phyloP scores from a whole-genome alignment of 2,797 vertebrate genomes.

The Nyctibius grandis region DNA sequence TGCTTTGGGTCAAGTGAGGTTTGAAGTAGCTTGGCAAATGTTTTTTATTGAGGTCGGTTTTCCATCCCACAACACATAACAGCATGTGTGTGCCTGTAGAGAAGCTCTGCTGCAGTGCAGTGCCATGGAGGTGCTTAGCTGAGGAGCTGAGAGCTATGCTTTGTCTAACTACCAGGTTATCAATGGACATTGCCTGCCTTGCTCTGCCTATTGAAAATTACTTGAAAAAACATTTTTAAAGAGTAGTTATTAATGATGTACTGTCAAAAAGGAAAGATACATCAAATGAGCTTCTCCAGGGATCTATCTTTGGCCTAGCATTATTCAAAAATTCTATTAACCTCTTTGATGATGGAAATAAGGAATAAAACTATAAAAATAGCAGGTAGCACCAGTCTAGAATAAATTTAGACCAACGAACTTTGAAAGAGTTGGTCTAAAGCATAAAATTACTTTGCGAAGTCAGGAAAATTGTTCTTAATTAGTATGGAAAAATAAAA shows the following conservation, averaged over 20 bases:
- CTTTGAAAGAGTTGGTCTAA: background rate
- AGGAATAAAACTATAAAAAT: background rate
- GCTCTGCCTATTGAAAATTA: background rate
- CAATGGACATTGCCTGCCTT: background rate
- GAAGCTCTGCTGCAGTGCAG: background rate
- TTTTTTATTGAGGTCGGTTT: background rate
- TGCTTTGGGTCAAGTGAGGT: background rate
- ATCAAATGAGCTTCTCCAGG: background rate
- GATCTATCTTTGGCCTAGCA: background rate
- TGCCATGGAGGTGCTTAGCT: background rate
- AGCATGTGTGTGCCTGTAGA: background rate
- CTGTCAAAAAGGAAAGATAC: background rate
- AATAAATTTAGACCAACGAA: background rate
- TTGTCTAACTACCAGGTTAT: background rate
- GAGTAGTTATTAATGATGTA: background rate
- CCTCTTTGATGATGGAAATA: constrained; percentile 5
- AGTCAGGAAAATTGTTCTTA: background rate
- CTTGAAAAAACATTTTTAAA: constrained; percentile 34
- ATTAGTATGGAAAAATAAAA: background rate
- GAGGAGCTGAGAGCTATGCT: background rate
- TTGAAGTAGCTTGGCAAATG: background rate
- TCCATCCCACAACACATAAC: background rate
- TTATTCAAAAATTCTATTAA: constrained; percentile 46
- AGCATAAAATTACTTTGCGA: background rate
- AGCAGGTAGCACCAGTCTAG: background rate